Percentiles rank a stretch among this genome's conserved stretches.
Conservation (phyloP, 2,113 vertebrate genomes). For the Cyanoramphus novaezelandiae region DNA sequence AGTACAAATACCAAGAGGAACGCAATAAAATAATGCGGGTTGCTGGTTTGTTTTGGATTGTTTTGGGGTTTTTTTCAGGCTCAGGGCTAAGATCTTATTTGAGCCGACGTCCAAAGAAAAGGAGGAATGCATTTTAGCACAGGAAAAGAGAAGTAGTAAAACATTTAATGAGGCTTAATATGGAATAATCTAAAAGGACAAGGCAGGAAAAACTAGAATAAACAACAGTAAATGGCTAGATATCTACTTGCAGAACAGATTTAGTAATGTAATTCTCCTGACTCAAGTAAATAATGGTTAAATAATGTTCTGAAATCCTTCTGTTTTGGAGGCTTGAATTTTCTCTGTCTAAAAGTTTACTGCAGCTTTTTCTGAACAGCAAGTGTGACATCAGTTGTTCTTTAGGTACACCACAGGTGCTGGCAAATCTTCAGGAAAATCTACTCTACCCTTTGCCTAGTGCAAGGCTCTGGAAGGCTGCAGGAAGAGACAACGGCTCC, state of each 20-base stretch:
- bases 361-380: background rate
- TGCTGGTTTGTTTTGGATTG: background rate
- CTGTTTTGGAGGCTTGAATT: background rate
- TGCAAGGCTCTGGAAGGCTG: background rate
- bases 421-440: background rate
- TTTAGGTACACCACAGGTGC: background rate
- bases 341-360: background rate
- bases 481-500: background rate
- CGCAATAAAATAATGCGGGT: background rate
- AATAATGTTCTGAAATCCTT: background rate
- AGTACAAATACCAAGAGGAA: slow-evolving; percentile 41
- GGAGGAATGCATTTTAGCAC: background rate
- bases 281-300: background rate
- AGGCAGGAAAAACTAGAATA: slow-evolving; percentile 25
- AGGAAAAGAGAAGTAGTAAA: slow-evolving; percentile 11
- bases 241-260: slow-evolving; percentile 6
- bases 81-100: slow-evolving; percentile 16
- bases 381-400: background rate
- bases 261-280: background rate
- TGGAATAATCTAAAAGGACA: slow-evolving; percentile 26
- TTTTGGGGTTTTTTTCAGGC: background rate
- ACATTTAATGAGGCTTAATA: slow-evolving; percentile 7
- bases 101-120: slow-evolving; percentile 13
- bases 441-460: background rate
- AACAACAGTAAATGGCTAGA: background rate